phyloP scores from a whole-genome alignment of 2,113 vertebrate genomes.

The Psephotus haematonotus region DNA sequence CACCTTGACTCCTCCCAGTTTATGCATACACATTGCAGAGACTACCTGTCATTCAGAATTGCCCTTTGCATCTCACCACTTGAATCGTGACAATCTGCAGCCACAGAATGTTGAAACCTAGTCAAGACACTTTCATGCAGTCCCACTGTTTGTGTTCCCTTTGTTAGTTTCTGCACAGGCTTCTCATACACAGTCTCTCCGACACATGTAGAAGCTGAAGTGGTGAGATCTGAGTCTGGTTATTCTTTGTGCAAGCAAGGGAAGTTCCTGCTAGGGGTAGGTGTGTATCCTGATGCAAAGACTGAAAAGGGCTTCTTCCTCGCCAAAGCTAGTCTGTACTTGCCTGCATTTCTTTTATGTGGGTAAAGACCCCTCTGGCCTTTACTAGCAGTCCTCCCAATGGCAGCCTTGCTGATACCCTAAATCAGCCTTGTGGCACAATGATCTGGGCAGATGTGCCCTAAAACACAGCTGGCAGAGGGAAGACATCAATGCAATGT shows the following conservation, averaged over 20 bases:
- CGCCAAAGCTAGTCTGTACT: background rate
- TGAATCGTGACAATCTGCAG: accelerated
- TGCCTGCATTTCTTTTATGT: background rate
- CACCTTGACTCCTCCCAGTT: background rate
- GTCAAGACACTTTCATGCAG: background rate
- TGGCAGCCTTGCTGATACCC: background rate
- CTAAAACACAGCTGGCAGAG: background rate
- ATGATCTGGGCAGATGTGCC: background rate
- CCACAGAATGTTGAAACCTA: background rate
- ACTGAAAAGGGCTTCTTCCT: background rate
- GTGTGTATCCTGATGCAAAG: background rate
- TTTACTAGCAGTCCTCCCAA: background rate
- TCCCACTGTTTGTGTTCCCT: accelerated
- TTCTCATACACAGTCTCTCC: background rate
- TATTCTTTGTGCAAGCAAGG: background rate
- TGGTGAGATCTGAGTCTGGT: background rate
- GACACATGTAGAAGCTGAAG: background rate
- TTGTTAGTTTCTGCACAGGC: background rate
- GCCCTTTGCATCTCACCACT: background rate
- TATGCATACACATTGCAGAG: background rate
- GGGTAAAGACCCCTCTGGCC: background rate
- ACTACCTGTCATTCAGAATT: background rate
- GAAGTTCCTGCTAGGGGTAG: accelerated
- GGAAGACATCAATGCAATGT: background rate
- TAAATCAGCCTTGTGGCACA: background rate